A percentile compares a stretch with the other conserved stretches of the same genome.
Evolutionary conservation across 2,797 vertebrate genomes (phyloP).

Genomic region (Kryptolebias ocellatus): DNA sequence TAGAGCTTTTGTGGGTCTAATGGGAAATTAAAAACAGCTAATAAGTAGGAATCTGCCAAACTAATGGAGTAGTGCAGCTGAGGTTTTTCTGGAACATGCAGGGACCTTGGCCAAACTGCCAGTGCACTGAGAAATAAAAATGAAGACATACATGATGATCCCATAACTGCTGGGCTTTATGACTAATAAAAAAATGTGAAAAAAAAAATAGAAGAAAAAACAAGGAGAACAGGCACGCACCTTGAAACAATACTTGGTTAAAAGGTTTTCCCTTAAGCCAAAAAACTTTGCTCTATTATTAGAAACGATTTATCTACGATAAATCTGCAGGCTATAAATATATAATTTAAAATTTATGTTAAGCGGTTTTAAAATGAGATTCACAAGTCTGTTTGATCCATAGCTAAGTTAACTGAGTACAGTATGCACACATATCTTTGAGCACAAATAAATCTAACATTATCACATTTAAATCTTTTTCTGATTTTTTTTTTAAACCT

Average conservation of each 20-base stretch:
- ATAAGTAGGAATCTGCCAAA: slow-evolving; percentile 77
- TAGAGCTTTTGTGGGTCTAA: slow-evolving; percentile 74
- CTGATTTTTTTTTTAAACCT: background rate
- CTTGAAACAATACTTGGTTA: slow-evolving; percentile 17
- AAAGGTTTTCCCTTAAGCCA: slow-evolving; percentile 11
- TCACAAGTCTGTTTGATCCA: slow-evolving; percentile 14
- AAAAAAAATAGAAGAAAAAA: background rate
- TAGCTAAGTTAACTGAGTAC: background rate
- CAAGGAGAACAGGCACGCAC: background rate
- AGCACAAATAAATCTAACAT: slow-evolving; percentile 1
- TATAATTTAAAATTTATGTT: slow-evolving; percentile 13
- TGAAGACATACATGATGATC: slow-evolving; percentile 12
- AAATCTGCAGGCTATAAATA: slow-evolving; percentile 21
- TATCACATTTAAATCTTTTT: background rate
- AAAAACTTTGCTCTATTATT: slow-evolving; percentile 1
- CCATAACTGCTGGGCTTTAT: slow-evolving; percentile 29
- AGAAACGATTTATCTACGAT: slow-evolving; percentile 10
- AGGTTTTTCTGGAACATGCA: slow-evolving; percentile 55
- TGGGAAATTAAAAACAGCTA: slow-evolving; percentile 84
- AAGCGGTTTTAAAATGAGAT: slow-evolving; percentile 20
- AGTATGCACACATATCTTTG: background rate
- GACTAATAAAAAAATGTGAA: slow-evolving; percentile 11
- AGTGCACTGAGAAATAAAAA: slow-evolving; percentile 44
- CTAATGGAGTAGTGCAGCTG: slow-evolving; percentile 69
- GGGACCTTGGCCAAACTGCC: slow-evolving; percentile 44